phyloP scores from a whole-genome alignment of 2,113 vertebrate genomes.

The Dipodomys ordii region DNA sequence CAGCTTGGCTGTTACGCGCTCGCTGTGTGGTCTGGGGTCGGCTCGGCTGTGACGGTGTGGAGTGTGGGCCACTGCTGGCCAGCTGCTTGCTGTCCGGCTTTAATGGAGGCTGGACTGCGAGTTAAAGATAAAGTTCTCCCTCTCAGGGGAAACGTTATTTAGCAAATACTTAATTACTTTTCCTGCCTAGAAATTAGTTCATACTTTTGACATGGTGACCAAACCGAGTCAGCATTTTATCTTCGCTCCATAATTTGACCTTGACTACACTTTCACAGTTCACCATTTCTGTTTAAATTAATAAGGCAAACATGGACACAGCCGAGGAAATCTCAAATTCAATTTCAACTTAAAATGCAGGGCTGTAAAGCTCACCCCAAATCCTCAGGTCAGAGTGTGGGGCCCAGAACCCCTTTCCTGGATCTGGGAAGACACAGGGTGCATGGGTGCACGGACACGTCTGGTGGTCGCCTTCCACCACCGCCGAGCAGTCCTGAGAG shows the following conservation, averaged over 20 bases:
- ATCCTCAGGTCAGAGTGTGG: neutral
- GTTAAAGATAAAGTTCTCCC: neutral
- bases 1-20: fast-evolving
- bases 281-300: neutral
- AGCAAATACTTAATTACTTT: neutral
- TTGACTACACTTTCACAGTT: neutral
- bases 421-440: neutral
- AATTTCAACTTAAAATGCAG: neutral
- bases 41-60: no score
- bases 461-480: no score
- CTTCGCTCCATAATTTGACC: neutral
- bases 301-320: fast-evolving
- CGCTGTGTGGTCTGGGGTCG: neutral
- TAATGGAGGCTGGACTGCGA: neutral
- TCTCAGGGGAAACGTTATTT: neutral
- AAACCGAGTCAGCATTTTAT: neutral
- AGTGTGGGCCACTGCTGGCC: neutral
- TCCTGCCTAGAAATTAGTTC: neutral
- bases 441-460: fast-evolving
- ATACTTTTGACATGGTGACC: neutral
- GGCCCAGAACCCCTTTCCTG: neutral
- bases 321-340: neutral
- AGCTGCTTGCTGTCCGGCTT: neutral
- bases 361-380: neutral
- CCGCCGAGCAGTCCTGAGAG: no score